These are phyloP conservation scores for Nymphicus hollandicus DNA, from an alignment of 2,113 vertebrate species.

Conservation along the genomic window DNA sequence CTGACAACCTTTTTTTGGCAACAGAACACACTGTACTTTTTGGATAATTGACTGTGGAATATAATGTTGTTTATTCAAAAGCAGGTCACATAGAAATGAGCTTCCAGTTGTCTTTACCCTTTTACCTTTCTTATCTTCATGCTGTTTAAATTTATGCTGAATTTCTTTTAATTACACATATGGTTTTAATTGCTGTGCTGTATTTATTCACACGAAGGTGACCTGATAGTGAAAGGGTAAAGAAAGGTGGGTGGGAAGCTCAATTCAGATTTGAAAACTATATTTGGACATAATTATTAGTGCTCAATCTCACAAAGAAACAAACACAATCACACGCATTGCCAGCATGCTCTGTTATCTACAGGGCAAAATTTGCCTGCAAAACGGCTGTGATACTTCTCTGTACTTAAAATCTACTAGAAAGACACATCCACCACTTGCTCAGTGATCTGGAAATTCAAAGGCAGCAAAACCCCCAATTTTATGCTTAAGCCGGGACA, in stretches of 20 bases:
- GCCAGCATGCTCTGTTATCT: not conserved
- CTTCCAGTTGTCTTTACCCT: constrained; percentile 64
- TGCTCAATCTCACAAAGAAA: not conserved
- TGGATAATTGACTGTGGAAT: constrained; percentile 80
- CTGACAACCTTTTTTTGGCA: constrained; percentile 71
- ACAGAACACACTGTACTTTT: constrained; percentile 78
- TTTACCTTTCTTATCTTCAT: constrained; percentile 45
- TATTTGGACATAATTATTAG: not conserved
- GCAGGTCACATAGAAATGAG: constrained; percentile 74
- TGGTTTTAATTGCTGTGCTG: constrained; percentile 43
- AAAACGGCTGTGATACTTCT: not conserved
- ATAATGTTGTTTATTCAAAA: constrained; percentile 79
- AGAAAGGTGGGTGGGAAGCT: not conserved
- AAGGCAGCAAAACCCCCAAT: not conserved
- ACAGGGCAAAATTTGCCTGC: not conserved
- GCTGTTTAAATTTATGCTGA: constrained; percentile 14
- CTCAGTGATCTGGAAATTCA: not conserved
- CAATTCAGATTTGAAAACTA: constrained; percentile 5
- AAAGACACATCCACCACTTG: not conserved
- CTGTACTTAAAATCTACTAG: not conserved
- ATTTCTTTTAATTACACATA: constrained; percentile 40
- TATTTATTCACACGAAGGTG: constrained; percentile 41
- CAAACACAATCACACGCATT: not conserved
- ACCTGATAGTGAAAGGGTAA: not conserved
- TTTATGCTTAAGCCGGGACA: not conserved